Evolutionary conservation across 2,888 invertebrate species (phyloP), one percentile per base, ranked within the genome.

Genomic region (Leptinotarsa rubiginosa): DNA sequence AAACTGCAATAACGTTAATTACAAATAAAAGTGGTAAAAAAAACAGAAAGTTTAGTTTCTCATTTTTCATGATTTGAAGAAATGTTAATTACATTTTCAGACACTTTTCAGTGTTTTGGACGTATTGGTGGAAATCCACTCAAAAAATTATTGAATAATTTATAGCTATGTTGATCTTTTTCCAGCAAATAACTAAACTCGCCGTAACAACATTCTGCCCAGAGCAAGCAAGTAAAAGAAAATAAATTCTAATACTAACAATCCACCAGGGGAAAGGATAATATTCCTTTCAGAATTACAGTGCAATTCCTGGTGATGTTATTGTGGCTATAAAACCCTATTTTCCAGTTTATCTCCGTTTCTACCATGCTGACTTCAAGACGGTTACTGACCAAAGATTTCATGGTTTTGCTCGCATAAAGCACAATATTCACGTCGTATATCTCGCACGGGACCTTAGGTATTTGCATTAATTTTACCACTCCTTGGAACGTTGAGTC

Each of bases 361-460:
- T 74, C 73, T 77, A 70, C 69, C 71, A 75, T 68, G 70, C 73
- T 67, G 74, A 75, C 76, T 76, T 76, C 79, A 76, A 79, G 79
- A 80, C 77, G 79, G 77, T 78, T 76, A 77, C 79, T 77, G 79
- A 79, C 80, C 78, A 74, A 81, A 79, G 74, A 79, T 78, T 76
- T 76, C 73, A 76, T 75, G 78, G 75, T 74, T 78, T 75, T 76
- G 77, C 75, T 78, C 67, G 75, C 73, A 75, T 78, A 75, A 77
- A 72, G 74, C 68, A 76, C 77, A 75, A 76, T 77, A 78, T 78
- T 78, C 76, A 74, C 71, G 76, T 78, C 77, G 74, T 78, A 77
- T 75, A 77, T 78, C 73, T 77, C 71, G 65, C 67, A 72, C 47
- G 71, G 71, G 72, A 68, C 75, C 72, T 65, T 64, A 75, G 78